Evolutionary conservation across 1,140 invertebrate genomes (phyloP), one percentile per base, ranked within the genome.

Genomic region (Drosophila elegans): DNA sequence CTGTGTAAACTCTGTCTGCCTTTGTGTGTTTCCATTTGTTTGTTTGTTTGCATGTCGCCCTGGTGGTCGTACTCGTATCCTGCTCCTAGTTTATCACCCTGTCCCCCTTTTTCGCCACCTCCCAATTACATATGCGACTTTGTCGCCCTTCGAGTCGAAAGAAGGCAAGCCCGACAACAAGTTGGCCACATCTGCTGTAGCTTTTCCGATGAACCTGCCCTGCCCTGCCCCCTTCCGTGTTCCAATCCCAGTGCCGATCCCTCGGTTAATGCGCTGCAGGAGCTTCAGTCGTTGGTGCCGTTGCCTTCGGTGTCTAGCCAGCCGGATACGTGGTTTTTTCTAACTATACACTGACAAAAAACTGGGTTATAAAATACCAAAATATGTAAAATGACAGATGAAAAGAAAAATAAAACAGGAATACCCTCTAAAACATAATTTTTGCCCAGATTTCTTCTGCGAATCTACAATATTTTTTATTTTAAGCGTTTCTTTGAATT

Each of bases 91-190:
- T 74, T 56, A 67, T 64, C 73, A 59, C 64, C 54, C 62, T 67
- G 44, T 25, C 2, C 39, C 42, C 13, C 6, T 4, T 27, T 32
- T 4, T 21, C n/a, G 34, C 63, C 51, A 34, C 16, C 44, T 48
- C 36, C 53, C 51, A 77, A 82, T 88, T 88, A 82, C 78, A 88
- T 69, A 69, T 88, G 82, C 83, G 56, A 78, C 78, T 83, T 75
- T 78, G 80, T 78, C 68, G 60, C 74, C 74, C 38, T 62, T 42
- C 62, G 29, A 41, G 57, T 27, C 29, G 29, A 56, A 74, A 59
- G 60, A 45, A 66, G 38, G 13, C n/a, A 51, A 32, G 21, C 38
- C 32, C 51, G n/a, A 44, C 45, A 53, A 77, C 46, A 62, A 67
- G 51, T 86, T 80, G 78, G 74, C 53, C 45, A 63, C 82, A 84